Percentiles rank a stretch among this genome's conserved stretches.
Evolutionary conservation across 1,140 invertebrate species (phyloP).

Genomic region (Muscidifurax raptorellus): DNA sequence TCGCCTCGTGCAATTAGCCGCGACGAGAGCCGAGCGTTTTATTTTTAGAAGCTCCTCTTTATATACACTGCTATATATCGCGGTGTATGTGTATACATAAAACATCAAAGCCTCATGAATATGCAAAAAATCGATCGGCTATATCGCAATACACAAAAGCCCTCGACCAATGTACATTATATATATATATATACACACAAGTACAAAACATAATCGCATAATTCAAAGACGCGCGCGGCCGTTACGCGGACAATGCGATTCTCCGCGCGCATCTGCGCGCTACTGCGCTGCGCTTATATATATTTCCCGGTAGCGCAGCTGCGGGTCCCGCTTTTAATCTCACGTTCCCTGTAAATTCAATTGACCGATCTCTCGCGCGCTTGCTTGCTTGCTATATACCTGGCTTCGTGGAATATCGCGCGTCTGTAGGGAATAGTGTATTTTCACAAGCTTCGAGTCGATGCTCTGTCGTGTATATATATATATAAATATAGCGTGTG

Average conservation of each 20-base stretch:
- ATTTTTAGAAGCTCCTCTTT: background rate
- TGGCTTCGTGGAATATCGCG: background rate
- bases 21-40: background rate
- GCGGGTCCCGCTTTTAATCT: conserved; percentile 27
- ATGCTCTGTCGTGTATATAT: background rate
- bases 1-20: background rate
- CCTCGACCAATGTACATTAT: too few species aligned
- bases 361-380: background rate
- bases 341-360: conserved; percentile 46
- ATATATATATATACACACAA: too few species aligned
- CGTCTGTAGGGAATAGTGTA: background rate
- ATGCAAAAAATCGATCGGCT: background rate
- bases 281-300: background rate
- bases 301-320: conserved; percentile 47
- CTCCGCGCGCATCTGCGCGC: conserved; percentile 35
- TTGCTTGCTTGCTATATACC: background rate
- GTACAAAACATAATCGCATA: background rate
- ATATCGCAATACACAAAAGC: background rate
- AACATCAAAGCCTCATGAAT: background rate
- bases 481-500: background rate
- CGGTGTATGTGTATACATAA: too few species aligned
- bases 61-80: too few species aligned
- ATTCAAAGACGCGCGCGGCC: background rate
- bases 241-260: background rate
- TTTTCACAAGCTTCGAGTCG: too few species aligned